A percentile compares a stretch with the other conserved stretches of the same genome.
These are phyloP conservation scores for Carcharodon carcharias DNA, from an alignment of 2,797 vertebrate genomes.

Conservation along the genomic window DNA sequence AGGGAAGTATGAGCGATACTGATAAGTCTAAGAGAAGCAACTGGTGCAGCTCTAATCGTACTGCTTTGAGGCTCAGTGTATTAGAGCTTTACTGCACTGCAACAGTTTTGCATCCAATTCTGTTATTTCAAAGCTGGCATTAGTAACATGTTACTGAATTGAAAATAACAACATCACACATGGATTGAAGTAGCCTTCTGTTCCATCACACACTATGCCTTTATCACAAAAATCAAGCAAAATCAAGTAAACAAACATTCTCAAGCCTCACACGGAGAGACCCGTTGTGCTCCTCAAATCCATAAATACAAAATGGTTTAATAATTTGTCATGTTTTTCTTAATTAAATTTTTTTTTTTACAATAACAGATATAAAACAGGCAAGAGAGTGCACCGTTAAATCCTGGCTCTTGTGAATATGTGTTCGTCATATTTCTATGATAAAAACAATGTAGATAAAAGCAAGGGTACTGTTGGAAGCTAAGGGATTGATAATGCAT, in stretches of 20 bases:
- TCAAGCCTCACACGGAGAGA: background rate
- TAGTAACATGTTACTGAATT: background rate
- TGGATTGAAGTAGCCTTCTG: background rate
- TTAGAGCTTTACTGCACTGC: background rate
- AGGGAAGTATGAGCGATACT: background rate
- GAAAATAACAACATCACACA: background rate
- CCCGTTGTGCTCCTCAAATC: too few species aligned
- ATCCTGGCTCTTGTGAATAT: background rate
- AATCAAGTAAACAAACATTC: background rate
- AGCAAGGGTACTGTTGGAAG: constrained; percentile 16
- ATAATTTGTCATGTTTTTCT: background rate
- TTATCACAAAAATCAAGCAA: background rate
- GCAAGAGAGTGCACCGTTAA: background rate
- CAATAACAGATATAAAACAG: background rate
- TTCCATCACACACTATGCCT: background rate
- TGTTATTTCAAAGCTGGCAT: background rate
- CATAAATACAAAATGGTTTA: background rate
- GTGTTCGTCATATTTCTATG: background rate
- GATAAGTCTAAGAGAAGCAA: background rate
- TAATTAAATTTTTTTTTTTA: background rate
- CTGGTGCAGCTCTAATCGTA: background rate
- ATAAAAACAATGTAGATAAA: background rate
- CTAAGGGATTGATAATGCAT: background rate
- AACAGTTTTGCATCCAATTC: background rate
- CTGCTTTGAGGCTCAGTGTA: background rate